Conservation (phyloP, 2,888 invertebrate genomes). For the Trilocha varians region DNA sequence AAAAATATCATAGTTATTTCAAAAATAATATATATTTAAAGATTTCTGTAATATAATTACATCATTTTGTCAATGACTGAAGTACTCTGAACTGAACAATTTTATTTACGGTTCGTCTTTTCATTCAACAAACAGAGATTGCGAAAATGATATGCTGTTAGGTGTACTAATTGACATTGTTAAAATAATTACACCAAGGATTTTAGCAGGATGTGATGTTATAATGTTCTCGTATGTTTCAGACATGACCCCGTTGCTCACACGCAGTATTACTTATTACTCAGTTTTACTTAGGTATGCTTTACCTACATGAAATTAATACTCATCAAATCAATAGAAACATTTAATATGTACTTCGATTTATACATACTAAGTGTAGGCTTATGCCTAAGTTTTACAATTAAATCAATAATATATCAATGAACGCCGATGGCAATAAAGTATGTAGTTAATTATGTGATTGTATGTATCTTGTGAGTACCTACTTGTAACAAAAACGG, state of each 20-base stretch:
- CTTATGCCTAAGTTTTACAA: too few species aligned
- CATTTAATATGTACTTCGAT: too few species aligned
- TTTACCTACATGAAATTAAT: neutral
- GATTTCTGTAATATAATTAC: too few species aligned
- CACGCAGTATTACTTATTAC: constrained; percentile 9
- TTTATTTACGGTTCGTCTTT: too few species aligned
- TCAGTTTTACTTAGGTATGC: neutral
- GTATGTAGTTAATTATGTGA: neutral
- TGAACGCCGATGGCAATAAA: too few species aligned
- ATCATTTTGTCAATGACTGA: too few species aligned
- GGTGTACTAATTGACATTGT: constrained; percentile 5
- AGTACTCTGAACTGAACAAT: too few species aligned
- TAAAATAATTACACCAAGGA: constrained; percentile 17
- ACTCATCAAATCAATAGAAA: too few species aligned
- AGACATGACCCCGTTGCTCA: constrained; percentile 12
- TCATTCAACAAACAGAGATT: neutral
- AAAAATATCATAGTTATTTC: too few species aligned
- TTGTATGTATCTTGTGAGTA: neutral
- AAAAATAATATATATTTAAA: too few species aligned
- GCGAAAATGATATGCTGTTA: neutral
- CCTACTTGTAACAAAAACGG: neutral
- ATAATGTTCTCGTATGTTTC: constrained; percentile 23
- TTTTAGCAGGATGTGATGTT: constrained; percentile 23
- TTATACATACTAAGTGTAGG: too few species aligned
- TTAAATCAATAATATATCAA: too few species aligned